These are phyloP conservation scores for Ceyx cyanopectus DNA, from an alignment of 2,113 vertebrate species.

Conservation along the genomic window DNA sequence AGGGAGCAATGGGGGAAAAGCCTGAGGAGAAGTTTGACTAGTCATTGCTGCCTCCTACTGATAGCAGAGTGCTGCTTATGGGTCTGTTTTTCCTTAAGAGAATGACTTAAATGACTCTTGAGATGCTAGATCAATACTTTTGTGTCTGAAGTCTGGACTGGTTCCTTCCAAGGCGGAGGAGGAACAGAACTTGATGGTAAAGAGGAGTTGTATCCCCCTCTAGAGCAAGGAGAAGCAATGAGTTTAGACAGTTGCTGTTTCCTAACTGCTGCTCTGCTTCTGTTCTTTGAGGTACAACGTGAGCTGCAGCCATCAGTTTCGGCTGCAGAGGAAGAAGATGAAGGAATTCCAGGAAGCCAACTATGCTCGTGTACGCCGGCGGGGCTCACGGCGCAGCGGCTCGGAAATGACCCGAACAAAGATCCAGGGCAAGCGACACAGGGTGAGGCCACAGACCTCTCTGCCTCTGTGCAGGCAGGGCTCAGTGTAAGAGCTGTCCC, in stretches of 20 bases:
- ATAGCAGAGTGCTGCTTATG: not conserved
- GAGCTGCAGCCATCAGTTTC: constrained; percentile 95
- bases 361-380: constrained; percentile 75
- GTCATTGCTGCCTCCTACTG: not conserved
- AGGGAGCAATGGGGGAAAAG: not conserved
- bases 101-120: constrained; percentile 40
- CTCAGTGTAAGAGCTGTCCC: not conserved
- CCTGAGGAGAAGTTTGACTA: not conserved
- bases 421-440: constrained; percentile 86
- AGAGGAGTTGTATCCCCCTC: not conserved
- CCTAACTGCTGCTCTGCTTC: constrained; percentile 3
- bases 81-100: constrained; percentile 20
- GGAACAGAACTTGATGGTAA: constrained; percentile 16
- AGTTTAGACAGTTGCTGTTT: not conserved
- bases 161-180: constrained; percentile 5
- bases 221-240: not conserved
- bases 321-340: constrained; percentile 87
- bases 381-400: constrained; percentile 88
- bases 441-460: constrained; percentile 76
- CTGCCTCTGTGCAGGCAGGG: not conserved
- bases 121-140: constrained; percentile 31
- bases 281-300: constrained; percentile 89
- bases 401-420: constrained; percentile 87
- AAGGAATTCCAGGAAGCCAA: constrained; percentile 81
- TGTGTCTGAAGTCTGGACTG: constrained; percentile 27